Evolutionary conservation across 2,113 vertebrate genomes (phyloP).

Genomic region (Acanthochromis polyacanthus): DNA sequence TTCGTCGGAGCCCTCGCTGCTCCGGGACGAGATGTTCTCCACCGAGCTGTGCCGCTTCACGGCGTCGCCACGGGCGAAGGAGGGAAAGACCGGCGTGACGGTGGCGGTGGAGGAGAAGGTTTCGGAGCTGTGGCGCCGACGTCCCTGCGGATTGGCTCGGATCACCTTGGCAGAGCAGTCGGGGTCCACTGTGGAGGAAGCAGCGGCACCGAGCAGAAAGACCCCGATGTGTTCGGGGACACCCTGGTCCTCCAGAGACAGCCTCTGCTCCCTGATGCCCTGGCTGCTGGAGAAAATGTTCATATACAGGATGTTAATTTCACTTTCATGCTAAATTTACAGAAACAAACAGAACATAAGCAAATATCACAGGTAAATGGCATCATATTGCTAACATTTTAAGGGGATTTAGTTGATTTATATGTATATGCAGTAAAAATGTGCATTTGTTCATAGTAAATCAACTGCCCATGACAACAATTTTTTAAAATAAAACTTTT

Average conservation of each 20-base stretch:
- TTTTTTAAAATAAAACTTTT: too few relatives aligned
- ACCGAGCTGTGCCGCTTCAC: constrained; percentile 94
- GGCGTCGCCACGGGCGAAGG: constrained; percentile 90
- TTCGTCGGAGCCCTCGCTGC: constrained; percentile 88
- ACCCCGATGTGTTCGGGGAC: constrained; percentile 77
- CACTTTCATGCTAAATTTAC: too few relatives aligned
- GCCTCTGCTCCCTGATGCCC: constrained; percentile 83
- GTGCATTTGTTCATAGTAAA: too few relatives aligned
- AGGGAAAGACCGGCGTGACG: constrained; percentile 95
- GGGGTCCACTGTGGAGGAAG: constrained; percentile 87
- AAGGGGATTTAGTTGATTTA: too few relatives aligned
- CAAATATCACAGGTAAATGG: too few relatives aligned
- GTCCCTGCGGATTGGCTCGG: constrained; percentile 93
- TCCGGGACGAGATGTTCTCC: constrained; percentile 94
- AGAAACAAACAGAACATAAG: background rate
- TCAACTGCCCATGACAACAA: too few relatives aligned
- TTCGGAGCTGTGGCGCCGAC: constrained; percentile 96
- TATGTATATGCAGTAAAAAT: too few relatives aligned
- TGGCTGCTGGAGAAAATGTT: constrained; percentile 79
- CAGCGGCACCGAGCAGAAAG: constrained; percentile 81
- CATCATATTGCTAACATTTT: too few relatives aligned
- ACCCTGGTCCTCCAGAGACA: constrained; percentile 83
- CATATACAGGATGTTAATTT: background rate
- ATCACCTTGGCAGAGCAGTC: constrained; percentile 96
- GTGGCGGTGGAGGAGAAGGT: constrained; percentile 97